A percentile compares a stretch with the other conserved stretches of the same genome.
These are phyloP conservation scores for Proisotoma minuta DNA, from an alignment of 2,888 invertebrate genomes.

Conservation along the genomic window DNA sequence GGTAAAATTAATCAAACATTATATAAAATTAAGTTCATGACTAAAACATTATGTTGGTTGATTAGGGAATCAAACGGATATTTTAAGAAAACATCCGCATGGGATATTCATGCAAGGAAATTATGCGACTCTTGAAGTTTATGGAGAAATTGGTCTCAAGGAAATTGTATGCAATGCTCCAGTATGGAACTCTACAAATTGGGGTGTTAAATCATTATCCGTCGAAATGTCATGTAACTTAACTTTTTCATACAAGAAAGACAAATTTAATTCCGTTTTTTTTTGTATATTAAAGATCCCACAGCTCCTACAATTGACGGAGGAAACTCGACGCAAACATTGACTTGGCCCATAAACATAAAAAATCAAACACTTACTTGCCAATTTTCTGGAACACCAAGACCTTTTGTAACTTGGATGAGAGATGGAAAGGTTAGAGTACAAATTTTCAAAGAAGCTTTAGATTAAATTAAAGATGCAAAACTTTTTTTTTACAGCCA, in stretches of 20 bases:
- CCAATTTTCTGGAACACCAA: not conserved
- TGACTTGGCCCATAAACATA: not conserved
- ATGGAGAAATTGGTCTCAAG: constrained; percentile 24
- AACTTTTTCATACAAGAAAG: constrained; percentile 27
- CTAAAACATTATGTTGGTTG: not conserved
- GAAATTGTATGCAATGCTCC: constrained; percentile 39
- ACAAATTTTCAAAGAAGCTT: not conserved
- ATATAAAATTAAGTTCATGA: not conserved
- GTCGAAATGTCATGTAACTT: constrained; percentile 18
- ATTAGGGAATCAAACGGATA: not conserved
- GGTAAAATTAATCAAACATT: no score
- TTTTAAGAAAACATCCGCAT: constrained; percentile 7
- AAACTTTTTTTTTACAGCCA: not conserved
- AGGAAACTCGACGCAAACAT: not conserved
- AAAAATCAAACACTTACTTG: not conserved
- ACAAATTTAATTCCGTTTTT: constrained; percentile 28
- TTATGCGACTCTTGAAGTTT: constrained; percentile 22
- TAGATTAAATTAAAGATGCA: not conserved
- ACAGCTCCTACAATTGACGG: constrained; percentile 2
- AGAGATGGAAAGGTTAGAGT: constrained; percentile 29
- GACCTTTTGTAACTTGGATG: not conserved
- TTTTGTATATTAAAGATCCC: constrained; percentile 21
- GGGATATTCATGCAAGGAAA: constrained; percentile 17
- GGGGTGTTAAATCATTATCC: constrained; percentile 27
- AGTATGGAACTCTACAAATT: constrained; percentile 43